Conservation (phyloP, 1,140 invertebrate species). For the Magallana gigas region DNA sequence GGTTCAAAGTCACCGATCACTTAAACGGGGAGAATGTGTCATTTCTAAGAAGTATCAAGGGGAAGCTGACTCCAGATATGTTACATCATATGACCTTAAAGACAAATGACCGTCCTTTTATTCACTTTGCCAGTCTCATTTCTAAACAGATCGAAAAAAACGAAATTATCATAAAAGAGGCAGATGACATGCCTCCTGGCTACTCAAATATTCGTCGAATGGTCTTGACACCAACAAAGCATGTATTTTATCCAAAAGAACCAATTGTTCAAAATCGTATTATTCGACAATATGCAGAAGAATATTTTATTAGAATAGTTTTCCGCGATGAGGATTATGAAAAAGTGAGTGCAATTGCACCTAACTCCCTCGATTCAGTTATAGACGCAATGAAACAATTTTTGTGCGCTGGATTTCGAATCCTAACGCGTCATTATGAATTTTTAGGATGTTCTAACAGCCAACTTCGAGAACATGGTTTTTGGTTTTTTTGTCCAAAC, state of each 20-base stretch:
- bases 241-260: slow-evolving; percentile 22
- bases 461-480: slow-evolving; percentile 43
- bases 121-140: background rate
- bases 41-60: background rate
- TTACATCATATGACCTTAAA: background rate
- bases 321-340: slow-evolving; percentile 48
- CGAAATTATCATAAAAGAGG: background rate
- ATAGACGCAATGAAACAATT: background rate
- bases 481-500: slow-evolving; percentile 42
- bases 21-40: background rate
- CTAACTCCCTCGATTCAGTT: background rate
- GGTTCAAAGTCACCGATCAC: slow-evolving; percentile 44
- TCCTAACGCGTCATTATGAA: slow-evolving; percentile 4
- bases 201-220: background rate
- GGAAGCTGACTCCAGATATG: background rate
- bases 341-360: background rate
- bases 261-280: slow-evolving; percentile 40
- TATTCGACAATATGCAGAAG: slow-evolving; percentile 39
- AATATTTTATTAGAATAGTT: slow-evolving; percentile 41
- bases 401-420: slow-evolving; percentile 9
- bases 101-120: background rate
- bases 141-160: background rate
- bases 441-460: slow-evolving; percentile 45
- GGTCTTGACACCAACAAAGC: slow-evolving; percentile 38
- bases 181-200: background rate